Percentiles rank a stretch among this genome's conserved stretches.
These are phyloP conservation scores for Leptinotarsa texana DNA, from an alignment of 1,140 invertebrate genomes.

Conservation along the genomic window DNA sequence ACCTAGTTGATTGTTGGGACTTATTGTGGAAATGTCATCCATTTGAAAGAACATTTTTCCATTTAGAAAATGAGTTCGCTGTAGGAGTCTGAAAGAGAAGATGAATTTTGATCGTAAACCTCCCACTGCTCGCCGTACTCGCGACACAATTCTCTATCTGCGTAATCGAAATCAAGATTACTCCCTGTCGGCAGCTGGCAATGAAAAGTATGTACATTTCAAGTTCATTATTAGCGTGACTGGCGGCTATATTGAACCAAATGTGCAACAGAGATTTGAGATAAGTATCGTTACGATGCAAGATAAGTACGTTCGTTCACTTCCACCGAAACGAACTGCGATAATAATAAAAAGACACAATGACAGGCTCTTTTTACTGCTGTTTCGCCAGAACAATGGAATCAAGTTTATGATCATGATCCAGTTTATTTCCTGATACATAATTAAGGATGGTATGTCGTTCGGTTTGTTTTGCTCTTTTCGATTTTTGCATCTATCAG, in stretches of 20 bases:
- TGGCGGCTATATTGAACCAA: conserved; percentile 2
- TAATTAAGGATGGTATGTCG: background rate
- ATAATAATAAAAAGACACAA: conserved; percentile 1
- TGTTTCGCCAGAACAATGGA: background rate
- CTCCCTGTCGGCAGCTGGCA: conserved; percentile 7
- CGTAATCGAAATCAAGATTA: background rate
- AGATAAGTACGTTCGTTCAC: background rate
- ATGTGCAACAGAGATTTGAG: background rate
- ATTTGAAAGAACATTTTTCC: too few species aligned
- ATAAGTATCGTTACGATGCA: background rate
- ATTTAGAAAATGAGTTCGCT: too few species aligned
- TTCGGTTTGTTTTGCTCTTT: background rate
- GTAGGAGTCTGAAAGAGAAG: too few species aligned
- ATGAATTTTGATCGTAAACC: too few species aligned
- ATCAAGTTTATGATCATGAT: conserved; percentile 4
- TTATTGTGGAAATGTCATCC: too few species aligned
- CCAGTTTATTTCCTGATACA: background rate
- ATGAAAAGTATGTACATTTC: conserved; percentile 4
- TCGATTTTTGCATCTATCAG: background rate
- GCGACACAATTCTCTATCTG: background rate
- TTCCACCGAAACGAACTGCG: background rate
- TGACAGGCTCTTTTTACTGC: background rate
- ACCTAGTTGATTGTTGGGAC: too few species aligned
- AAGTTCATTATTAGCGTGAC: conserved; percentile 4
- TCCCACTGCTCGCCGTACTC: too few species aligned